phyloP scores from a whole-genome alignment of 1,140 invertebrate species.

The Pseudomyrmex flavicornis region DNA sequence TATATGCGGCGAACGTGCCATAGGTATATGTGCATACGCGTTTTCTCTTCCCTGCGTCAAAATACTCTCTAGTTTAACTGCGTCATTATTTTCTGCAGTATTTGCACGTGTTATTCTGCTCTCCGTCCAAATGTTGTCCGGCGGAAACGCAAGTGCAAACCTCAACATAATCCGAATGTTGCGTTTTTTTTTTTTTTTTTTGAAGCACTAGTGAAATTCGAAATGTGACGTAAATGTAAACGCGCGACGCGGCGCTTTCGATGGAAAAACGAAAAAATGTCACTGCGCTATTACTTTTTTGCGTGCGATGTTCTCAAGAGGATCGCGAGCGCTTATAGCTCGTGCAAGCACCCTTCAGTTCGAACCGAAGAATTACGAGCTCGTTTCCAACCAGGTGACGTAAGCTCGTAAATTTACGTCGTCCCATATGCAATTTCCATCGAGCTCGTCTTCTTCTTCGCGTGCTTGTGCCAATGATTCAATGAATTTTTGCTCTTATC shows the following conservation, averaged over 20 bases:
- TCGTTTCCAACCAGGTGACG: conserved; percentile 58
- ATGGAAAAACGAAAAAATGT: conserved; percentile 33
- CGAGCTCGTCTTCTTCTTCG: conserved; percentile 14
- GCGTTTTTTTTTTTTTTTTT: neutral
- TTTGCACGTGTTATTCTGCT: neutral
- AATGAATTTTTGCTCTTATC: conserved; percentile 42
- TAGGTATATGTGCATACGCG: neutral
- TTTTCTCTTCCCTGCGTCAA: neutral
- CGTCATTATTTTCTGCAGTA: neutral
- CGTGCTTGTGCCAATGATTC: conserved; percentile 61
- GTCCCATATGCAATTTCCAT: conserved; percentile 49
- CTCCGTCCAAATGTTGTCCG: neutral
- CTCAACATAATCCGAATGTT: neutral
- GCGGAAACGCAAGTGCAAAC: conserved; percentile 51
- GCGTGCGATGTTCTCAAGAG: neutral
- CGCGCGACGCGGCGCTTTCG: neutral
- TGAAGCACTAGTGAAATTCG: neutral
- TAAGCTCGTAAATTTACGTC: conserved; percentile 67
- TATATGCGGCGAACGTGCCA: no score
- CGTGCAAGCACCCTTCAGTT: conserved; percentile 38
- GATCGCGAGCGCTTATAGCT: neutral
- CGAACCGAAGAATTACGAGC: conserved; percentile 71
- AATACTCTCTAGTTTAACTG: neutral
- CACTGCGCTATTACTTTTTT: neutral
- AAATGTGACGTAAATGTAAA: neutral